These are phyloP conservation scores for Drosophila lacicola DNA, from an alignment of 2,888 invertebrate genomes.

Conservation along the genomic window DNA sequence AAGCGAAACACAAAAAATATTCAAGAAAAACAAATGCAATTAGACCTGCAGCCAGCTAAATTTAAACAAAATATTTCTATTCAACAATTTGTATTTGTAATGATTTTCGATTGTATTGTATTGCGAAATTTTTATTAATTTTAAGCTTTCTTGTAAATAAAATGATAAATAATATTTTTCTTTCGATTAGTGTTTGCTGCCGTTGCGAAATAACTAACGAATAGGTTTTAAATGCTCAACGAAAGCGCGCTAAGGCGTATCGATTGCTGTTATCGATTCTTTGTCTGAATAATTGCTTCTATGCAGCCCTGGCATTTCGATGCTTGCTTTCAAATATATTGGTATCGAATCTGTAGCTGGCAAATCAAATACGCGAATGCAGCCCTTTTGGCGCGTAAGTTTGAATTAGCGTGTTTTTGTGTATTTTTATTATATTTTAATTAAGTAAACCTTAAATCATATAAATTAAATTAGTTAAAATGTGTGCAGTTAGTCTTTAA, in stretches of 20 bases:
- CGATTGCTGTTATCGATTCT: constrained; percentile 24
- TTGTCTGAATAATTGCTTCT: neutral
- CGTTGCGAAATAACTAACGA: too few species aligned
- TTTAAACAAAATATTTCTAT: constrained; percentile 35
- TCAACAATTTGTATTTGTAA: constrained; percentile 55
- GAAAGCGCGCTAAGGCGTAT: constrained; percentile 4
- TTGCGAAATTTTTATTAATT: constrained; percentile 59
- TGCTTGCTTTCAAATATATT: neutral
- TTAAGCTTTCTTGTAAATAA: constrained; percentile 77
- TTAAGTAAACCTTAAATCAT: constrained; percentile 17
- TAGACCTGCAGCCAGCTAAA: constrained; percentile 42
- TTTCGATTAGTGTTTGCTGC: neutral
- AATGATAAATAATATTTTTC: constrained; percentile 52
- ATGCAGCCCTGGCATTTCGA: constrained; percentile 11
- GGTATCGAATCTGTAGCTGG: neutral
- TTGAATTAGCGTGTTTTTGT: neutral
- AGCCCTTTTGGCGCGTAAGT: neutral
- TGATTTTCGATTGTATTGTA: constrained; percentile 52
- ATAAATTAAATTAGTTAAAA: constrained; percentile 19
- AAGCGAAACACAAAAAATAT: constrained; percentile 33
- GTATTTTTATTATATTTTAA: neutral
- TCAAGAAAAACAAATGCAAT: constrained; percentile 21
- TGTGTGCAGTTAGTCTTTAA: constrained; percentile 86
- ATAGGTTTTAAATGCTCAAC: too few species aligned
- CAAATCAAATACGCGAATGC: neutral